These are phyloP conservation scores for Montipora capricornis DNA, from an alignment of 64 coral and sea anemone genomes.

Conservation along the genomic window DNA sequence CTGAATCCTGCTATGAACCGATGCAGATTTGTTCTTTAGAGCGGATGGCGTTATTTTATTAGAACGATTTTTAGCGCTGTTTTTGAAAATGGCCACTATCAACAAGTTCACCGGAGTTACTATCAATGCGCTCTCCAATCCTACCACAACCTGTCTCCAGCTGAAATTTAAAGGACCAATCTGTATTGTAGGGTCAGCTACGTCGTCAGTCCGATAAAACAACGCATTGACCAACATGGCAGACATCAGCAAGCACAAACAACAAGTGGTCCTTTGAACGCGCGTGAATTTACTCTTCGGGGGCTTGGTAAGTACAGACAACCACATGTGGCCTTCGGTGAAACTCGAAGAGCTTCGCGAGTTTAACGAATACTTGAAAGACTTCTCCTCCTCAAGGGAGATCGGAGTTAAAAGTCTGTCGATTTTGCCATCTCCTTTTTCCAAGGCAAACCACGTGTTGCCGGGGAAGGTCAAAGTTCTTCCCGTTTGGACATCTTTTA, in stretches of 20 bases:
- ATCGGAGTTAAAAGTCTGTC: slow-evolving; percentile 36
- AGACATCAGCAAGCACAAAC: slow-evolving; percentile 27
- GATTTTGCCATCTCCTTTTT: slow-evolving; percentile 43
- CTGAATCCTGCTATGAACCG: neutral
- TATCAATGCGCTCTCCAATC: slow-evolving; percentile 58
- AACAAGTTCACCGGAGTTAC: slow-evolving; percentile 40
- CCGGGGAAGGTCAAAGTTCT: slow-evolving; percentile 32
- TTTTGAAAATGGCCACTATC: slow-evolving; percentile 26
- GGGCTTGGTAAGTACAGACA: slow-evolving; percentile 65
- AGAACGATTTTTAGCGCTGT: neutral
- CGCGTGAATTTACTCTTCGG: slow-evolving; percentile 75
- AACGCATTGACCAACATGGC: slow-evolving; percentile 66
- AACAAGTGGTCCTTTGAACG: slow-evolving; percentile 62
- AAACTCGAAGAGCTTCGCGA: slow-evolving; percentile 1
- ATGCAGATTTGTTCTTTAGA: neutral
- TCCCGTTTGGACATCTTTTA: slow-evolving; percentile 12
- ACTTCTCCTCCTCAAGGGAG: neutral
- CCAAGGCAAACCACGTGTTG: slow-evolving; percentile 52
- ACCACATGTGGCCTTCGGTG: slow-evolving; percentile 75
- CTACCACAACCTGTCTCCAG: slow-evolving; percentile 72
- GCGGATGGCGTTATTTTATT: neutral
- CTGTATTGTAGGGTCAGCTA: slow-evolving; percentile 48
- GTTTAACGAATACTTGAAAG: slow-evolving; percentile 27
- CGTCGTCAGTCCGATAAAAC: slow-evolving; percentile 54
- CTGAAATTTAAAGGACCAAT: slow-evolving; percentile 67